phyloP scores from a whole-genome alignment of 2,797 vertebrate species.

The Phalloptychus januarius region DNA sequence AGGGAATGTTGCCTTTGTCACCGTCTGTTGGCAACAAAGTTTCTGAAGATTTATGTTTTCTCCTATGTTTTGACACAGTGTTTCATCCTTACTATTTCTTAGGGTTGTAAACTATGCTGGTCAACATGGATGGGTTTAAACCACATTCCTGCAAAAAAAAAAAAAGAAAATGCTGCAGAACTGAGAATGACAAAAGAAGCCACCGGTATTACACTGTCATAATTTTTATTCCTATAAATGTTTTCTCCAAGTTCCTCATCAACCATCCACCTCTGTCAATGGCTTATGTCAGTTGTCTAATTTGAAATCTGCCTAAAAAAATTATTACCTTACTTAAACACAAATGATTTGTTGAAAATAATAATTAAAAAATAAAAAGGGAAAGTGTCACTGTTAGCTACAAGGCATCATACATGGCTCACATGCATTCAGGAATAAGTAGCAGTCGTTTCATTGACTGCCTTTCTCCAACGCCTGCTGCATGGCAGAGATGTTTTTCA shows the following conservation, averaged over 20 bases:
- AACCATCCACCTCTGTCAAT: neutral
- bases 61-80: neutral
- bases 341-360: neutral
- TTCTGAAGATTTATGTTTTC: neutral
- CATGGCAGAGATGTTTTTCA: slow-evolving; percentile 20
- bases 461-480: slow-evolving; percentile 30
- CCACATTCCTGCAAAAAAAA: neutral
- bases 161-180: neutral
- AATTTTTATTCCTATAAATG: neutral
- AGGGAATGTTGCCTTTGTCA: neutral
- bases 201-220: too few species aligned
- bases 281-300: neutral
- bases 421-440: slow-evolving; percentile 38
- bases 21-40: too few species aligned
- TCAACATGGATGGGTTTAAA: neutral
- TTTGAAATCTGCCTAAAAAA: neutral
- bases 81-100: neutral
- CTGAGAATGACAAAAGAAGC: neutral
- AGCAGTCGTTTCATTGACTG: slow-evolving; percentile 39
- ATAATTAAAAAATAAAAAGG: neutral
- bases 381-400: neutral
- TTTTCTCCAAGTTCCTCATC: neutral
- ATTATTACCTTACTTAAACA: neutral
- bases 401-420: neutral
- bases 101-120: neutral